Conservation (phyloP, 2,888 invertebrate genomes). For the Alloplasta piceator region DNA sequence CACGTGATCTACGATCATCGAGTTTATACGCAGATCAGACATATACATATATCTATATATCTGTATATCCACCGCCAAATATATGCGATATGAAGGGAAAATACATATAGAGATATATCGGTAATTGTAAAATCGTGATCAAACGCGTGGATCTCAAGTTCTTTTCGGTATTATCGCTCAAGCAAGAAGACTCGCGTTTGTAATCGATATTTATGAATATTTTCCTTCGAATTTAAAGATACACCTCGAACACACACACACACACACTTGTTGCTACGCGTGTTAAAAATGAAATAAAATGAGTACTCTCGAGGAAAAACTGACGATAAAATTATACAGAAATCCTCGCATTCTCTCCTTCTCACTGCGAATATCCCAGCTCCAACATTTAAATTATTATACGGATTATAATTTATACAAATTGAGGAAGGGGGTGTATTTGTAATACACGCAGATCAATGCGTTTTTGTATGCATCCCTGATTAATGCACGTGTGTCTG, state of each 20-base stretch:
- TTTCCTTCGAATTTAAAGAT: too few species aligned
- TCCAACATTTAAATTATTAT: slow-evolving; percentile 22
- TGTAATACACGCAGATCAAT: not conserved
- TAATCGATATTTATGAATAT: too few species aligned
- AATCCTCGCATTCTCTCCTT: not conserved
- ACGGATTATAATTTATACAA: slow-evolving; percentile 48
- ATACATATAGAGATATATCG: slow-evolving; percentile 15
- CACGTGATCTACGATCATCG: slow-evolving; percentile 75
- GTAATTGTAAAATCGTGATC: slow-evolving; percentile 36
- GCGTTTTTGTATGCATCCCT: not conserved
- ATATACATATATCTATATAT: slow-evolving; percentile 3
- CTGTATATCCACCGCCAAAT: not conserved
- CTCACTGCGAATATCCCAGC: not conserved
- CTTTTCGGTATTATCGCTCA: slow-evolving; percentile 45
- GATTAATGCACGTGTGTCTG: slow-evolving; percentile 1
- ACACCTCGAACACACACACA: too few species aligned
- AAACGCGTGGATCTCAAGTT: slow-evolving; percentile 51
- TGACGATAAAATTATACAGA: slow-evolving; percentile 16
- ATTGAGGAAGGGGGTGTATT: not conserved
- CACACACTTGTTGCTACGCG: too few species aligned
- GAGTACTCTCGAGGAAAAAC: not conserved
- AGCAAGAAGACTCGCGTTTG: not conserved
- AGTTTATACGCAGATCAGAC: slow-evolving; percentile 29
- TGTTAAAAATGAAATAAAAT: too few species aligned
- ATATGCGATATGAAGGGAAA: not conserved